phyloP scores from a whole-genome alignment of 2,888 invertebrate species.

The Drosophila niveifrons region DNA sequence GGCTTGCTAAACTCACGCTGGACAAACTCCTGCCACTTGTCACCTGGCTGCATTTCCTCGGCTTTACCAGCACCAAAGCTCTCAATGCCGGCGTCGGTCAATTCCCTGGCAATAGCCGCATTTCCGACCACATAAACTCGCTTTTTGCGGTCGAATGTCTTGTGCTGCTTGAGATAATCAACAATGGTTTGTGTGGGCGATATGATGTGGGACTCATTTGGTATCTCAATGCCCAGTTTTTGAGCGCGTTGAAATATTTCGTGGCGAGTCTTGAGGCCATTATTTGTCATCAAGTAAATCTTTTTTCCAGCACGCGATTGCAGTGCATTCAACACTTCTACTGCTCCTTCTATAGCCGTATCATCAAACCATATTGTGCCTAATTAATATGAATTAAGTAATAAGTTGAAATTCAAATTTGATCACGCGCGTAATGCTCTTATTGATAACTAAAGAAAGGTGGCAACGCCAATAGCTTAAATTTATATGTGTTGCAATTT shows the following conservation, averaged over 20 bases:
- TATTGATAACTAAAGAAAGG: neutral
- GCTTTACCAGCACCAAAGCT: slow-evolving; percentile 87
- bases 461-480: slow-evolving; percentile 29
- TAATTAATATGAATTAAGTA: slow-evolving; percentile 71
- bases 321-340: slow-evolving; percentile 89
- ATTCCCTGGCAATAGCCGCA: slow-evolving; percentile 92
- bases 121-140: slow-evolving; percentile 94
- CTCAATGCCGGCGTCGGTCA: slow-evolving; percentile 91
- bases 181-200: slow-evolving; percentile 92
- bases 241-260: slow-evolving; percentile 91
- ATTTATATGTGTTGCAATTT: neutral
- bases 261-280: slow-evolving; percentile 92
- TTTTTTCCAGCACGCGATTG: slow-evolving; percentile 90
- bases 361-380: slow-evolving; percentile 93
- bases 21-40: slow-evolving; percentile 85
- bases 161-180: slow-evolving; percentile 89
- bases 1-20: slow-evolving; percentile 87
- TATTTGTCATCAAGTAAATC: slow-evolving; percentile 95
- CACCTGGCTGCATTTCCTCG: slow-evolving; percentile 83
- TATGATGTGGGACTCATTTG: slow-evolving; percentile 91
- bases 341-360: slow-evolving; percentile 89
- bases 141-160: slow-evolving; percentile 86
- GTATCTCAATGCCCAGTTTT: slow-evolving; percentile 90
- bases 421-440: neutral
- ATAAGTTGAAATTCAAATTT: neutral